Conservation (phyloP, 2,797 vertebrate genomes). For the Chaetophractus vellerosus region DNA sequence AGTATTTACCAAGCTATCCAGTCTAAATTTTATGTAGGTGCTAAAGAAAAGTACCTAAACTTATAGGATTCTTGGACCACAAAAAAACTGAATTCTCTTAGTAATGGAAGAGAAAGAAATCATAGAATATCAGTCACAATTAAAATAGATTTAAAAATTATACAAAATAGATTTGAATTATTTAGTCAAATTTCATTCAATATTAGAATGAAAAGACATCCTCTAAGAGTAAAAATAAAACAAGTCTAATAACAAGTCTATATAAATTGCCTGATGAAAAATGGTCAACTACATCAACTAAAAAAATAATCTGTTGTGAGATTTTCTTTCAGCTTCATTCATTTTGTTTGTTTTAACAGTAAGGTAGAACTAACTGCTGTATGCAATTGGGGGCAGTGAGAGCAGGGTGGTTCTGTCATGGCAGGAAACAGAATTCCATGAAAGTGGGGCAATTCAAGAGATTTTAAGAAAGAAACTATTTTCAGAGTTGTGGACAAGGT, state of each 20-base stretch:
- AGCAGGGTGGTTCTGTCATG: not conserved
- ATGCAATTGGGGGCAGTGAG: not conserved
- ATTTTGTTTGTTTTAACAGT: not conserved
- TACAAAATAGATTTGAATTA: not conserved
- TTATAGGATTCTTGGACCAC: not conserved
- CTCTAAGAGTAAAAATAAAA: not conserved
- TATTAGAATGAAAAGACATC: not conserved
- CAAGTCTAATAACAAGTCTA: not conserved
- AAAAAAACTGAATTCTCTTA: constrained; percentile 12
- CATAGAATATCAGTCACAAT: not conserved
- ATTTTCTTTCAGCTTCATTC: not conserved
- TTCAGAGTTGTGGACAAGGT: not conserved
- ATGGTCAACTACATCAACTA: not conserved
- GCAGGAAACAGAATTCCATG: constrained; percentile 37
- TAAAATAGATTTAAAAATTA: not conserved
- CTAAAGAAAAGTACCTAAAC: not conserved
- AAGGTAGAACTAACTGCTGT: not conserved
- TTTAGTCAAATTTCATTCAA: constrained; percentile 17
- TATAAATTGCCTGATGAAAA: not conserved
- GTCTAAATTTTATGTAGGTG: not conserved
- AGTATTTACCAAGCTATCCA: not conserved
- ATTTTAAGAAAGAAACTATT: constrained; percentile 16
- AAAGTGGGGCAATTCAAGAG: constrained; percentile 6
- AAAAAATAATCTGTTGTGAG: constrained; percentile 9
- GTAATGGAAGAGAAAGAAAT: not conserved